Evolutionary conservation across 2,888 invertebrate species (phyloP).

Genomic region (Epinotia nisella): DNA sequence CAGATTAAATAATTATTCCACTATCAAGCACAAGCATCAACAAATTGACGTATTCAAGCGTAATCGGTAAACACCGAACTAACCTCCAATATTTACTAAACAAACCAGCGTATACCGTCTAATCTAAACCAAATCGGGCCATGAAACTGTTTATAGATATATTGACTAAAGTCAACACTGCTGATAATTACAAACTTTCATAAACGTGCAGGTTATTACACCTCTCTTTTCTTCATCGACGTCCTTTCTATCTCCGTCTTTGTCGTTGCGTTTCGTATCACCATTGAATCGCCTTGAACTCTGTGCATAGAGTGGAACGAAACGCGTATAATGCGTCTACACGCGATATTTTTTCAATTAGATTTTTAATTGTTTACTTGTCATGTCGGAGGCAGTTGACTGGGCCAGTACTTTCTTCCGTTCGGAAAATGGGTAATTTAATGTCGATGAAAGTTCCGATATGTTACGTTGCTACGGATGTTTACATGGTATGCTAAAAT

Average conservation of each 20-base stretch:
- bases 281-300: constrained; percentile 41
- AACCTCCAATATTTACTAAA: constrained; percentile 26
- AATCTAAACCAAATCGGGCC: constrained; percentile 37
- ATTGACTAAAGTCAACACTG: constrained; percentile 49
- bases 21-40: not conserved
- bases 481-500: not conserved
- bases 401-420: constrained; percentile 25
- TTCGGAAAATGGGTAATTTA: constrained; percentile 22
- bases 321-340: constrained; percentile 26
- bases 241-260: constrained; percentile 30
- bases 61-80: constrained; percentile 26
- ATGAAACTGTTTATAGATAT: constrained; percentile 48
- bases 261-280: constrained; percentile 36
- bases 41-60: not conserved
- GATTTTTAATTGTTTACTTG: constrained; percentile 24
- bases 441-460: constrained; percentile 29
- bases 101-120: constrained; percentile 17
- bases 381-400: constrained; percentile 29
- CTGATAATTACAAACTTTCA: constrained; percentile 51
- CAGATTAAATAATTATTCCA: too few species aligned
- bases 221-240: constrained; percentile 15
- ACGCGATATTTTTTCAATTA: constrained; percentile 37
- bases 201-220: constrained; percentile 47
- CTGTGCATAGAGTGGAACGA: constrained; percentile 37
- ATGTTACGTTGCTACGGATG: constrained; percentile 6